Evolutionary conservation across 2,113 vertebrate species (phyloP).

Genomic region (Ceyx cyanopectus): DNA sequence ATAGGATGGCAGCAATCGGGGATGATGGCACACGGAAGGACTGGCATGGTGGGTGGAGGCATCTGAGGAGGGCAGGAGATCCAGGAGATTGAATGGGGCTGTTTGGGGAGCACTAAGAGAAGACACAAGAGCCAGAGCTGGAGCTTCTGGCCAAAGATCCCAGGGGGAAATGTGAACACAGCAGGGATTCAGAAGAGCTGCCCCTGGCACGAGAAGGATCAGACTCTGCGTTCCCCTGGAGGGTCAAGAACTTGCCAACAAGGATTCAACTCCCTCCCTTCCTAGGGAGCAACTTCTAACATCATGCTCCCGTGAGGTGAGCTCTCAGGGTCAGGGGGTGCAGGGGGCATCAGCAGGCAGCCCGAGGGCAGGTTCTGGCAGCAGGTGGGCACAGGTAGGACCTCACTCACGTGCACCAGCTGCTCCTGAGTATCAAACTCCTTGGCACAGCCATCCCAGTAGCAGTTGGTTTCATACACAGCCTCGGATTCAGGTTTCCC

Average conservation of each 20-base stretch:
- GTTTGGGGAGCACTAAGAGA: background rate
- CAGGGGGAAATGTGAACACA: background rate
- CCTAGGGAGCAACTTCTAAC: background rate
- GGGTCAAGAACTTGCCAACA: background rate
- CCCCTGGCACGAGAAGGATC: background rate
- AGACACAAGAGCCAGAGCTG: background rate
- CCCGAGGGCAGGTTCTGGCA: background rate
- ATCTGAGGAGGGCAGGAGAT: background rate
- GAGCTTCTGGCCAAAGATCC: background rate
- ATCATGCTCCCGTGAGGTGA: accelerated
- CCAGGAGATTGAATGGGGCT: background rate
- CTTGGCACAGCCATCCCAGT: slow-evolving; percentile 94
- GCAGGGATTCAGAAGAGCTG: background rate
- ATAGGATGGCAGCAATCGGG: background rate
- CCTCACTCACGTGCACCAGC: slow-evolving; percentile 90
- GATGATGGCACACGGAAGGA: background rate
- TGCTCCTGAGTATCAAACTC: slow-evolving; percentile 98
- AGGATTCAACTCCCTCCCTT: background rate
- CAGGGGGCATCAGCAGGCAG: background rate
- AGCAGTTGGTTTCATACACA: slow-evolving; percentile 95
- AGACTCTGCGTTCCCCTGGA: background rate
- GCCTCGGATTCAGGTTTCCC: slow-evolving; percentile 90
- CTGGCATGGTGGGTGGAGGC: background rate
- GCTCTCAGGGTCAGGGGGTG: accelerated
- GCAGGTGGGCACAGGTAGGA: background rate